phyloP scores from a whole-genome alignment of 2,797 vertebrate genomes.

The Centroberyx gerrardi region DNA sequence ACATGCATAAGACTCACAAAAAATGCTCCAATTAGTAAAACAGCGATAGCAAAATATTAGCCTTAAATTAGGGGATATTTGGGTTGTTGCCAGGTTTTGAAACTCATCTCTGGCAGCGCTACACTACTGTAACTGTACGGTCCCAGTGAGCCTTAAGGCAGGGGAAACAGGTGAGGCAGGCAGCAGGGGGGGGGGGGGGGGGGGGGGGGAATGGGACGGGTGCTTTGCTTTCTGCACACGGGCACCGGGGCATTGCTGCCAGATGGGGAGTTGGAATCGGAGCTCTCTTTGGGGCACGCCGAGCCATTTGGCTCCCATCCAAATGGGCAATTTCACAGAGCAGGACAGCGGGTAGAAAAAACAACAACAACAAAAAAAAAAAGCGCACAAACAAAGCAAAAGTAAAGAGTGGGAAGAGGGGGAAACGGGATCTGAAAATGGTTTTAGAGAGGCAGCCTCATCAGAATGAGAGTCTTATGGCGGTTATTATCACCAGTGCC shows the following conservation, averaged over 20 bases:
- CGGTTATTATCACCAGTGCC: slow-evolving; percentile 47
- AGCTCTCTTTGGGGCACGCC: slow-evolving; percentile 61
- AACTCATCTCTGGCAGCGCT: slow-evolving; percentile 5
- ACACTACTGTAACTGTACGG: slow-evolving; percentile 10
- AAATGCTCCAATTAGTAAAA: slow-evolving; percentile 62
- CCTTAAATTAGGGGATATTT: slow-evolving; percentile 51
- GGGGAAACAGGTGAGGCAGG: slow-evolving; percentile 41
- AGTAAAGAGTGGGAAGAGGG: slow-evolving; percentile 37
- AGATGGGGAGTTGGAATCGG: slow-evolving; percentile 72
- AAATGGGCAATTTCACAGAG: slow-evolving; percentile 70
- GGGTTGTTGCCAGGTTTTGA: slow-evolving; percentile 50
- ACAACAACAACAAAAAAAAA: slow-evolving; percentile 7
- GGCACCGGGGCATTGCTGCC: slow-evolving; percentile 50
- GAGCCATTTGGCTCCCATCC: slow-evolving; percentile 69
- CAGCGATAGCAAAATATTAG: slow-evolving; percentile 40
- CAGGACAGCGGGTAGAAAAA: not conserved
- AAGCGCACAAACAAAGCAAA: slow-evolving; percentile 50
- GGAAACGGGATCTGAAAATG: slow-evolving; percentile 24
- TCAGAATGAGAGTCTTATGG: slow-evolving; percentile 38
- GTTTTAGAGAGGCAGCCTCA: slow-evolving; percentile 41
- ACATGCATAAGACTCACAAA: slow-evolving; percentile 47
- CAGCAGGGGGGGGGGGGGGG: slow-evolving; percentile 10
- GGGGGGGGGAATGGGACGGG: not conserved
- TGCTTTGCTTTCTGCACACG: slow-evolving; percentile 53
- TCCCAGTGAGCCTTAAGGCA: slow-evolving; percentile 31